Conservation (phyloP, 2,888 invertebrate species). For the Nymphalis urticae region DNA sequence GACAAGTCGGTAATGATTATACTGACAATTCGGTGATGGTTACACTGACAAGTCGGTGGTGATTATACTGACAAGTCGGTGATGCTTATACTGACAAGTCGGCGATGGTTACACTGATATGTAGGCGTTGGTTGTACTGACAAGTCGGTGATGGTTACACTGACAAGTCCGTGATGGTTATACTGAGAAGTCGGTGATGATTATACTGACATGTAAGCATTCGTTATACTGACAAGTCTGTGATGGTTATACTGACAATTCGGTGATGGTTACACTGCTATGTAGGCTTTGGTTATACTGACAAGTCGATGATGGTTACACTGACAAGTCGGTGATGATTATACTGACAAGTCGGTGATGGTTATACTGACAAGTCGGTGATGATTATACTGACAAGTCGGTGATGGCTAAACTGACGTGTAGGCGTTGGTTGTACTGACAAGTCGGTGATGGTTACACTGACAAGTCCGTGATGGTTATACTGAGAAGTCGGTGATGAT, state of each 20-base stretch:
- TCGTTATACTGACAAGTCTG: neutral
- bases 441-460: slow-evolving; percentile 7
- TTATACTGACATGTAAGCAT: neutral
- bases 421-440: slow-evolving; percentile 2
- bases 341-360: neutral
- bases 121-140: slow-evolving; percentile 12
- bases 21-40: slow-evolving; percentile 4
- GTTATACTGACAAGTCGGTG: neutral
- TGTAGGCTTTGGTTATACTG: slow-evolving; percentile 6
- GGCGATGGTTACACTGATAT: neutral
- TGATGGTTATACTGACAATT: neutral
- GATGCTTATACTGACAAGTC: neutral
- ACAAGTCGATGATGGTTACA: slow-evolving; percentile 20
- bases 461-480: neutral
- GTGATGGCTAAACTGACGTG: slow-evolving; percentile 1
- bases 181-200: neutral
- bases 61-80: slow-evolving; percentile 19
- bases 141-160: neutral
- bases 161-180: neutral
- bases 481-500: neutral
- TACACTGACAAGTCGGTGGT: neutral
- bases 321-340: slow-evolving; percentile 20
- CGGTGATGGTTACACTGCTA: neutral
- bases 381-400: slow-evolving; percentile 21
- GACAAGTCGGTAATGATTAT: slow-evolving; percentile 1